Evolutionary conservation across 2,888 invertebrate species (phyloP), one percentile per base, ranked within the genome.

Genomic region (Eucera pruinosa): DNA sequence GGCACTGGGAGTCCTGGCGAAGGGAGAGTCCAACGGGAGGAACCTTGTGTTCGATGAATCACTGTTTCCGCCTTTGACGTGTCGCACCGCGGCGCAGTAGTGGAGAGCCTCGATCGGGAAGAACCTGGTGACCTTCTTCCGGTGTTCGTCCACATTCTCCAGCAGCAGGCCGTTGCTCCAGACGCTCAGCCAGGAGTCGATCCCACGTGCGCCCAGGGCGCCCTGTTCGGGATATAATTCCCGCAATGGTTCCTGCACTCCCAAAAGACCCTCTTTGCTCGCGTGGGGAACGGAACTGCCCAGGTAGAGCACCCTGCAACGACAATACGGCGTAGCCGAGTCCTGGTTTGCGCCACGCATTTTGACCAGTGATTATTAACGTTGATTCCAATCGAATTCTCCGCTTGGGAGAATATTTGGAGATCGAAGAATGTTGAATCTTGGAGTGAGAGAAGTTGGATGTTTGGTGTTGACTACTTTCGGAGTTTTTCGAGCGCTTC

Each of bases 231-330:
- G 98, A 93, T 99, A 99, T 72, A 99, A 94, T 90, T 98, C 99
- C 86, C 97, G 95, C 87, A 99, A 93, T 2, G 99, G 99, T 92
- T 99, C 98, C 94, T 99, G 99, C 84, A 99, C 97, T 70, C 98
- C 98, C 91, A 99, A 97, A 58, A 99, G 94, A 61, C 99, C 99
- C 91, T 99, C 99, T 93, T 99, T 99, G 91, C 98, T 98, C 92
- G 98, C 97, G 90, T 98, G 98, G 36, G 99, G 98, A 88, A 99
- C 98, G 27, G 98, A 96, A 87, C 97, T 97, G 86, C 99, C 99
- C 88, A 99, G 94, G 93, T 99, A 99, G 73, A 99, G 95, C 66
- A 99, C 99, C 81, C 98, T 96, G 93, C 98, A 99, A 88, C 98
- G 96, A 93, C 99, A 98, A 90, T 98, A 98, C 91, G 98, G 98